Conservation (phyloP, 2,113 vertebrate species). For the Cromileptes altivelis region DNA sequence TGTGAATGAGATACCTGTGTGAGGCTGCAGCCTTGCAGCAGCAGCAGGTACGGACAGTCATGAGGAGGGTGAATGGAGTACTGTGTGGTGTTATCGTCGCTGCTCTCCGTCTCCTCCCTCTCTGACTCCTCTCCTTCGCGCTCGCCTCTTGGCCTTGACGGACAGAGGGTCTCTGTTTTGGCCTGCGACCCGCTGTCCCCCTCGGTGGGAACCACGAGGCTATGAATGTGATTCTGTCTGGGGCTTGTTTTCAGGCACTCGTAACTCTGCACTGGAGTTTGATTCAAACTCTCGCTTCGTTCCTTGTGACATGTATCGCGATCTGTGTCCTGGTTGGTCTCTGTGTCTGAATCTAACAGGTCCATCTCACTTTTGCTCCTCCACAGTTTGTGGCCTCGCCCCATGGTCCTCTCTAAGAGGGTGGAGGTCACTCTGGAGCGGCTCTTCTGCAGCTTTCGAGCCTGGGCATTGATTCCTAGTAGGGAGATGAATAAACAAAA, state of each 20-base stretch:
- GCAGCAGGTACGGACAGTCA: conserved; percentile 87
- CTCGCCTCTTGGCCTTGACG: conserved; percentile 53
- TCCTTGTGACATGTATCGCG: not conserved
- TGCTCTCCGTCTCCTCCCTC: conserved; percentile 86
- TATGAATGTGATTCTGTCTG: conserved; percentile 58
- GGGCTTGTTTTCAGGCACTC: not conserved
- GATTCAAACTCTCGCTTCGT: conserved; percentile 22
- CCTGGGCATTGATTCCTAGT: conserved; percentile 88
- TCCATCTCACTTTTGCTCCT: conserved; percentile 85
- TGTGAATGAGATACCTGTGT: conserved; percentile 80
- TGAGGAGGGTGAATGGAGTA: conserved; percentile 87
- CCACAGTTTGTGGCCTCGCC: conserved; percentile 70
- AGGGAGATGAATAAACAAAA: conserved; percentile 24
- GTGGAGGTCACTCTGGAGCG: conserved; percentile 85
- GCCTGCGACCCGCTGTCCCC: conserved; percentile 32
- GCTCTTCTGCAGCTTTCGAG: conserved; percentile 87
- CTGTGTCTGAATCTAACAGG: conserved; percentile 63
- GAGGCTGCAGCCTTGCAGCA: conserved; percentile 84
- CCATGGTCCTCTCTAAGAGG: conserved; percentile 63
- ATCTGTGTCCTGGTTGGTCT: not conserved
- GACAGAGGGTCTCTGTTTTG: conserved; percentile 75
- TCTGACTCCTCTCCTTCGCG: conserved; percentile 78
- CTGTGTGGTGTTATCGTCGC: conserved; percentile 84
- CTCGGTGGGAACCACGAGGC: not conserved
- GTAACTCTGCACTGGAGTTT: conserved; percentile 7